These are phyloP conservation scores for Litocranius walleri DNA, from an alignment of 2,113 vertebrate genomes.

Conservation along the genomic window DNA sequence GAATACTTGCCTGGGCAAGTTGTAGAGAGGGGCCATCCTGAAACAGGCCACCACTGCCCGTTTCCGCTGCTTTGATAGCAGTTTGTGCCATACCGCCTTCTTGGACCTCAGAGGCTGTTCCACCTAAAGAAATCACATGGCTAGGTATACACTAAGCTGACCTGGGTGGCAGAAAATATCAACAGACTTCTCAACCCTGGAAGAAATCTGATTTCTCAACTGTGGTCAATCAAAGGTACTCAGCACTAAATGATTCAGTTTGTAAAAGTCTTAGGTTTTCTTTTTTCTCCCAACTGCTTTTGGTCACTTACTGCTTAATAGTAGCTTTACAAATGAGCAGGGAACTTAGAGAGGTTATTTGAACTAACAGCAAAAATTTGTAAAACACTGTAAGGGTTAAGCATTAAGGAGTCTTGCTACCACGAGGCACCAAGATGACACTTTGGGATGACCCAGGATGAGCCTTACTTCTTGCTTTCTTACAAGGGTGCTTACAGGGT, in stretches of 20 bases:
- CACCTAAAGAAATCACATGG: conserved; percentile 83
- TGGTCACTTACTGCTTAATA: background rate
- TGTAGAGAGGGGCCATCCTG: conserved; percentile 98
- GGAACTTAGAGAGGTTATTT: background rate
- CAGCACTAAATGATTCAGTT: background rate
- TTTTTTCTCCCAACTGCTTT: background rate
- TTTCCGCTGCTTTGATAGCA: conserved; percentile 98
- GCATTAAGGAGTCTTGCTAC: background rate
- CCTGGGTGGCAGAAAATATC: background rate
- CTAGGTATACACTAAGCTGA: background rate
- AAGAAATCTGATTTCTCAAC: background rate
- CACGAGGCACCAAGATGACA: background rate
- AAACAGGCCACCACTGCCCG: conserved; percentile 98
- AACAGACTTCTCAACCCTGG: background rate
- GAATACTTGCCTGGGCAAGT: conserved; percentile 91
- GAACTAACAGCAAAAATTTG: background rate
- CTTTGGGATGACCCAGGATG: background rate
- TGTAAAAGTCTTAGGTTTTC: background rate
- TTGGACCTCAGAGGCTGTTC: conserved; percentile 97
- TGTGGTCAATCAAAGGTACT: background rate
- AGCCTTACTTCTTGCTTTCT: background rate
- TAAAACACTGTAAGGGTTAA: background rate
- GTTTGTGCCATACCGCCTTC: conserved; percentile 98
- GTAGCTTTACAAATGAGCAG: background rate
- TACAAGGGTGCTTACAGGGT: background rate